Base-by-base conservation (phyloP, 2,113 vertebrate species). In the Corvus moneduloides region DNA sequence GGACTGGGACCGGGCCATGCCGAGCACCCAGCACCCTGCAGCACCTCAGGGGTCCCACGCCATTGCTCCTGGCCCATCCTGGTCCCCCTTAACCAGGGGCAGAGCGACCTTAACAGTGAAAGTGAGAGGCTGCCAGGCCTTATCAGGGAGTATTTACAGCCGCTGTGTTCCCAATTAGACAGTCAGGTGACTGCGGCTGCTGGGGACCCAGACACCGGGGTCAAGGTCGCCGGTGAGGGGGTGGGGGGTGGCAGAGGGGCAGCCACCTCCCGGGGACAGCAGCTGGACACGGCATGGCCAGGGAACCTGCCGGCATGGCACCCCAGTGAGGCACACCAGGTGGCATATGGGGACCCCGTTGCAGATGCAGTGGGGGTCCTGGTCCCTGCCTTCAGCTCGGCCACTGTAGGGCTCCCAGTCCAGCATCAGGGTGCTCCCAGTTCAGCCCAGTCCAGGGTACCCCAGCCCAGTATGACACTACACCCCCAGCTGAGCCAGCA, bases 91-190 rank as follows among this genome's bases (percentile, higher is more conserved):
- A 97, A 91, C 62, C 20, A 7, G 39, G 28, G 28, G 32, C 44
- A 14, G 95, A 79, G 76, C 97, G 92, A 97, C 97, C 97, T 95
- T 96, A 97, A 96, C 23, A 82, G 95, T 26, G 94, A 97, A 95
- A 95, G 97, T 87, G 95, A 93, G 96, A 79, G 89, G 89, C 95
- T 75, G 83, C 55, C 90, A 93, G 97, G 93, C 96, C 96, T 98
- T 98, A 98, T 98, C 98, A 79, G 96, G 35, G 95, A 92, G 95
- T 91, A 95, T 97, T 97, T 97, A 97, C 97, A 94, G 97, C 97
- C 96, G 67, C 94, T 88, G 96, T 96, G 97, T 96, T 96, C 96
- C 96, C 97, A 96, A 96, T 96, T 96, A 96, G 91, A 90, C 91
- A 82, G 96, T 97, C 98, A 97, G 96, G 97, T 97, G 97, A 97